phyloP scores from a whole-genome alignment of 92 coral and sea anemone genomes.

The Desmophyllum pertusum region DNA sequence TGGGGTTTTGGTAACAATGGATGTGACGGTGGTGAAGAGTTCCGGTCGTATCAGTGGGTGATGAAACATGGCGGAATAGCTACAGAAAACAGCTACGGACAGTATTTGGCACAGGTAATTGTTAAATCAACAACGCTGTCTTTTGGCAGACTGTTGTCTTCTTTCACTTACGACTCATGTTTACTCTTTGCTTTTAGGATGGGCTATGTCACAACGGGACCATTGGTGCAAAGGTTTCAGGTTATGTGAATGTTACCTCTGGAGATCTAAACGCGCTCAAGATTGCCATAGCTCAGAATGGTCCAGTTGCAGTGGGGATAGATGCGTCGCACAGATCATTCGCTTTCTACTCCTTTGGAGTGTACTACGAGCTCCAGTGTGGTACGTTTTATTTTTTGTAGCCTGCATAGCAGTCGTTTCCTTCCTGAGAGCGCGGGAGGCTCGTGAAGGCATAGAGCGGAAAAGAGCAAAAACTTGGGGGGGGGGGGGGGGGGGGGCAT shows the following conservation, averaged over 20 bases:
- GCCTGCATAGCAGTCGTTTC: too few species aligned
- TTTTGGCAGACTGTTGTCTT: neutral
- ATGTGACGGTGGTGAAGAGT: constrained; percentile 98
- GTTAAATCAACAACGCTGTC: neutral
- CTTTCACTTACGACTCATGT: neutral
- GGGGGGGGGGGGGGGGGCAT: too few species aligned
- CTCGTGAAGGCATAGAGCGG: too few species aligned
- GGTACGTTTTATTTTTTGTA: too few species aligned
- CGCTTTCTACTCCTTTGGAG: constrained; percentile 93
- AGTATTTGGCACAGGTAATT: constrained; percentile 84
- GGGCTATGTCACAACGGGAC: constrained; percentile 85
- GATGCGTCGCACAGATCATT: constrained; percentile 97
- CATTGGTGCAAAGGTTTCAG: constrained; percentile 83
- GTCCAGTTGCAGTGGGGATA: constrained; percentile 94
- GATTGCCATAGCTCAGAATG: constrained; percentile 84
- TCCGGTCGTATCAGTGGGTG: constrained; percentile 91
- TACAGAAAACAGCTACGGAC: constrained; percentile 90
- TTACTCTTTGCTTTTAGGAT: constrained; percentile 61
- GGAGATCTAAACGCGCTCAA: constrained; percentile 86
- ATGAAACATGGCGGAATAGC: constrained; percentile 96
- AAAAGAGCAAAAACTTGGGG: too few species aligned
- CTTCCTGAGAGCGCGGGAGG: too few species aligned
- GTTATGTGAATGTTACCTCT: constrained; percentile 94
- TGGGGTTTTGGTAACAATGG: constrained; percentile 99
- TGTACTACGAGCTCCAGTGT: constrained; percentile 94